Evolutionary conservation across 2,113 vertebrate genomes (phyloP).

Genomic region (Marcusenius ussheri): DNA sequence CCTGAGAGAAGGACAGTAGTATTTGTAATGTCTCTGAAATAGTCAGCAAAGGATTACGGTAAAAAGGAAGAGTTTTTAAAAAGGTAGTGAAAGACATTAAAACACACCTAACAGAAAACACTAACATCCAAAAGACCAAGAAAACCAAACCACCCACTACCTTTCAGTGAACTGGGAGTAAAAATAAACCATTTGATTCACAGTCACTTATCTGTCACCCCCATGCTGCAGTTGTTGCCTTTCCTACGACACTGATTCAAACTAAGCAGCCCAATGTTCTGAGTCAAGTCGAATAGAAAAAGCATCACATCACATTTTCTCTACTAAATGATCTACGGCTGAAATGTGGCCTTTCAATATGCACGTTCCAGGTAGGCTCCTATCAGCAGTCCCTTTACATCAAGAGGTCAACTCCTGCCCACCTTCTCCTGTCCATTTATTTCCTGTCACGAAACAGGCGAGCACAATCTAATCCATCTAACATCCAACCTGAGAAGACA

Average conservation of each 20-base stretch:
- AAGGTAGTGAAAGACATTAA: not conserved
- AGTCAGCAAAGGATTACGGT: not conserved
- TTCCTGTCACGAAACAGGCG: constrained; percentile 9
- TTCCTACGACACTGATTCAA: not conserved
- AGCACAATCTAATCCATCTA: not conserved
- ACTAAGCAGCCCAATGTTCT: not conserved
- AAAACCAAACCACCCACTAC: not conserved
- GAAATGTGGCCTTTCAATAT: not conserved
- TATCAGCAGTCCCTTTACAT: not conserved
- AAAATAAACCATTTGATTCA: not conserved
- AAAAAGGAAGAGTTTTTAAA: not conserved
- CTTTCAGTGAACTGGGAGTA: not conserved
- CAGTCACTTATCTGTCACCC: not conserved
- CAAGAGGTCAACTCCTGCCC: not conserved
- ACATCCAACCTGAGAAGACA: not conserved
- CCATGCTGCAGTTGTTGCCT: not conserved
- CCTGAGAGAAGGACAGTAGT: not conserved
- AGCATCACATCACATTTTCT: not conserved
- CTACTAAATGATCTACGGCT: not conserved
- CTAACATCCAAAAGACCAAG: not conserved
- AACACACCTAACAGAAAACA: not conserved
- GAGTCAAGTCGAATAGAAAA: not conserved
- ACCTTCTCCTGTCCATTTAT: not conserved
- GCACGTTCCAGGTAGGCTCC: not conserved
- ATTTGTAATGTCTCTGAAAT: not conserved